Percentiles rank a stretch among this genome's conserved stretches.
Evolutionary conservation across 2,113 vertebrate species (phyloP).

Genomic region (Aythya baeri): DNA sequence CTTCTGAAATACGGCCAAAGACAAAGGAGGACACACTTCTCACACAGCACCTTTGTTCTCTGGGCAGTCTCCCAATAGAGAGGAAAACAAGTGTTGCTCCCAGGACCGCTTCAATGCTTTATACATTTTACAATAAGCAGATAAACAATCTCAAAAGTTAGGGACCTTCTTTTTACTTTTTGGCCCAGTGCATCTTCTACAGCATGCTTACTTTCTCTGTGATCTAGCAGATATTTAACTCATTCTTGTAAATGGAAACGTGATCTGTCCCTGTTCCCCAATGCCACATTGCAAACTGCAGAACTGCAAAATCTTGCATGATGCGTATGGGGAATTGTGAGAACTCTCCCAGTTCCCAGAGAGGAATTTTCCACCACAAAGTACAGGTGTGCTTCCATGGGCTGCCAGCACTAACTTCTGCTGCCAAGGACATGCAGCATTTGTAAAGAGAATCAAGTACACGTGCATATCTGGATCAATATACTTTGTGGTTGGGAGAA

Average conservation of each 20-base stretch:
- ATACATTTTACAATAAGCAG: background rate
- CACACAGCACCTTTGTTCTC: background rate
- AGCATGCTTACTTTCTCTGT: background rate
- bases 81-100: background rate
- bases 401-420: background rate
- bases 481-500: background rate
- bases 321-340: background rate
- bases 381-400: accelerated
- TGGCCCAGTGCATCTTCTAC: background rate
- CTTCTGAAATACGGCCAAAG: background rate
- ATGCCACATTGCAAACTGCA: background rate
- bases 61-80: background rate
- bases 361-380: background rate
- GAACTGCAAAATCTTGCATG: accelerated
- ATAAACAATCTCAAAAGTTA: background rate
- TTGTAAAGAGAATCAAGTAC: background rate
- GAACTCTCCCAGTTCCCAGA: background rate
- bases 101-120: background rate
- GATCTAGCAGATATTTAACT: background rate
- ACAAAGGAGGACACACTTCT: background rate
- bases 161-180: background rate
- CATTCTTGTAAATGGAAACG: accelerated
- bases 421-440: background rate
- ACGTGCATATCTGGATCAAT: background rate
- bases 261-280: background rate